Evolutionary conservation across 1,140 invertebrate genomes (phyloP), one percentile per base, ranked within the genome.

Genomic region (Chironomus tepperi): DNA sequence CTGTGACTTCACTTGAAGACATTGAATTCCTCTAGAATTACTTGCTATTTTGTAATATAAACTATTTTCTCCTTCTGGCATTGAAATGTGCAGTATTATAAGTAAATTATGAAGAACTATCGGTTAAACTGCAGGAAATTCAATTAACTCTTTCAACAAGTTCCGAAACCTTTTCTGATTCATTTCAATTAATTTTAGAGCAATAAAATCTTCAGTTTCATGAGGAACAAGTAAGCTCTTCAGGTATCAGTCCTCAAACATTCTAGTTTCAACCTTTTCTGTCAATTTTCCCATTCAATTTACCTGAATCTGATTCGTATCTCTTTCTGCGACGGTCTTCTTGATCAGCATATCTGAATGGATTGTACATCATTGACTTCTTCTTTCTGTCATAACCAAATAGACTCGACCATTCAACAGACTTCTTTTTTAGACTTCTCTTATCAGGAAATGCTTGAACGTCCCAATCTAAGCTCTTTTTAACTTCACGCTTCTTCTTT

Each of bases 401-500:
- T 77, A 94, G 93, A 73, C 92, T 87, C 0, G 91, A 92, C 93
- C 92, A 94, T 77, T 93, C 88, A 47, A 93, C 87, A 10, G 90
- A 91, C 80, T 93, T 93, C 80, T 93, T 93, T 76, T 81, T 79
- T 75, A 83, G 10, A 80, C 81, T 10, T 77, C 88, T 87, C 76
- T 89, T 88, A 74, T 84, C 84, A 21, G 87, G 79, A 73, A 34
- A 85, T 81, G 21, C 85, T 78, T 0, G 80, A 76, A 76, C 77
- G 77, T 8, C 77, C 72, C 73, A 76, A 74, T 73, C 21, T 79
- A 79, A 76, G 82, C 81, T 43, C 83, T 81, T 43, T 81, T 79
- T 16, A 80, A 79, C 7, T 80, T 74, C 76, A 15, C 78, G 74
- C 75, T 80, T 79, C 65, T 80, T 79, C 75, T 81, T 82, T 78